phyloP scores from a whole-genome alignment of 2,888 invertebrate species.

The Philereme vetulata region DNA sequence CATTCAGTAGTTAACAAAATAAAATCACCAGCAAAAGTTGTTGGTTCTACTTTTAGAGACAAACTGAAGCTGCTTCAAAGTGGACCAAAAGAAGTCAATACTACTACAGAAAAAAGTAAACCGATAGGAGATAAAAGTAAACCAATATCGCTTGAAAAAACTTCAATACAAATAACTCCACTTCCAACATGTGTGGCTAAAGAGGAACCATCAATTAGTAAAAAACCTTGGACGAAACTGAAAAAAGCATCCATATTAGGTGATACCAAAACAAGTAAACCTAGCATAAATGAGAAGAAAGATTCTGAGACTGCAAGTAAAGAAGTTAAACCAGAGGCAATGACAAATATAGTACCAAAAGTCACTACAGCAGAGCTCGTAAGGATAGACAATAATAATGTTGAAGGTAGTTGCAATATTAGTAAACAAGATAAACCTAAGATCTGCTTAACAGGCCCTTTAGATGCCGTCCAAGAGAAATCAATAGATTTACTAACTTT shows the following conservation, averaged over 20 bases:
- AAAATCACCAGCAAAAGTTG: constrained; percentile 78
- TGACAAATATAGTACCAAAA: constrained; percentile 68
- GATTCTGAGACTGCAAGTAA: constrained; percentile 52
- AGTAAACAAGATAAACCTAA: constrained; percentile 70
- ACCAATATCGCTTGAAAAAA: constrained; percentile 55
- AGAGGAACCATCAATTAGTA: constrained; percentile 63
- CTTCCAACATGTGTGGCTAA: constrained; percentile 57
- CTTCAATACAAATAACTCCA: constrained; percentile 61
- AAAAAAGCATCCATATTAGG: constrained; percentile 88
- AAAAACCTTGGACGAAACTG: constrained; percentile 90
- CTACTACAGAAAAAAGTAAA: constrained; percentile 52
- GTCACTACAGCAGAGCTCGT: constrained; percentile 77
- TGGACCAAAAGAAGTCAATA: constrained; percentile 59
- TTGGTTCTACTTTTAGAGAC: constrained; percentile 76
- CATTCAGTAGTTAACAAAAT: constrained; percentile 81
- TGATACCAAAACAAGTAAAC: constrained; percentile 74
- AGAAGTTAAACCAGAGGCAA: constrained; percentile 50
- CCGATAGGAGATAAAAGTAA: constrained; percentile 54
- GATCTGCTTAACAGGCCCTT: constrained; percentile 72
- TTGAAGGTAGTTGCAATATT: constrained; percentile 64
- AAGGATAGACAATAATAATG: constrained; percentile 79
- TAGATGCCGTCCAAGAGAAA: constrained; percentile 76
- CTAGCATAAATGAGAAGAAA: constrained; percentile 65
- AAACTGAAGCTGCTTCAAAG: constrained; percentile 77
- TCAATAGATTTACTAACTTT: constrained; percentile 72